Evolutionary conservation across 1,140 invertebrate genomes (phyloP).

Genomic region (Drosophila prosaltans): DNA sequence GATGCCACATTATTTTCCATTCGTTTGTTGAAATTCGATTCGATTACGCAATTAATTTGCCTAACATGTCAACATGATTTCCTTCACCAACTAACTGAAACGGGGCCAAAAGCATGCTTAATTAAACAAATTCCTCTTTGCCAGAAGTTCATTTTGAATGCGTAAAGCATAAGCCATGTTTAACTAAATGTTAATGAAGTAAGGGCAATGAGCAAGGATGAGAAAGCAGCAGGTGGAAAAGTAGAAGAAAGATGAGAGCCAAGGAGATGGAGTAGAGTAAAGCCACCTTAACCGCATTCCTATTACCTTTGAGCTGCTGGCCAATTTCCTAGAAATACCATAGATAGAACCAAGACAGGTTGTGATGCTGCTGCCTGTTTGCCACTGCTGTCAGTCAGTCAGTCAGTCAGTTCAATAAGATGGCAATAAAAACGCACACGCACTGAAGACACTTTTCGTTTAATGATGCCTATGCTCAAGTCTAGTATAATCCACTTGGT

Average conservation of each 20-base stretch:
- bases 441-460: slow-evolving; percentile 45
- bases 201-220: slow-evolving; percentile 13
- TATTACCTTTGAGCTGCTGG: slow-evolving; percentile 30
- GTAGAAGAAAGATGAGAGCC: not conserved
- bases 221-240: not conserved
- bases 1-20: slow-evolving; percentile 21
- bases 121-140: slow-evolving; percentile 70
- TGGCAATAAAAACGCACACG: slow-evolving; percentile 30
- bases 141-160: slow-evolving; percentile 51
- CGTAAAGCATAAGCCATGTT: slow-evolving; percentile 30
- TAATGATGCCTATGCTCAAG: slow-evolving; percentile 64
- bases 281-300: slow-evolving; percentile 1
- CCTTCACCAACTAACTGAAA: not conserved
- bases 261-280: not conserved
- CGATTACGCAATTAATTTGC: slow-evolving; percentile 55
- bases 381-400: not conserved
- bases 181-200: slow-evolving; percentile 54
- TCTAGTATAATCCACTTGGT: slow-evolving; percentile 41
- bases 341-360: slow-evolving; percentile 18
- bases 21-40: slow-evolving; percentile 46
- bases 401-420: slow-evolving; percentile 28
- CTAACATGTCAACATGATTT: slow-evolving; percentile 40
- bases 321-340: slow-evolving; percentile 54
- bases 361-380: not conserved
- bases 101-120: slow-evolving; percentile 51